Base-by-base conservation (phyloP, 2,797 vertebrate species). In the Tangara arthus region DNA sequence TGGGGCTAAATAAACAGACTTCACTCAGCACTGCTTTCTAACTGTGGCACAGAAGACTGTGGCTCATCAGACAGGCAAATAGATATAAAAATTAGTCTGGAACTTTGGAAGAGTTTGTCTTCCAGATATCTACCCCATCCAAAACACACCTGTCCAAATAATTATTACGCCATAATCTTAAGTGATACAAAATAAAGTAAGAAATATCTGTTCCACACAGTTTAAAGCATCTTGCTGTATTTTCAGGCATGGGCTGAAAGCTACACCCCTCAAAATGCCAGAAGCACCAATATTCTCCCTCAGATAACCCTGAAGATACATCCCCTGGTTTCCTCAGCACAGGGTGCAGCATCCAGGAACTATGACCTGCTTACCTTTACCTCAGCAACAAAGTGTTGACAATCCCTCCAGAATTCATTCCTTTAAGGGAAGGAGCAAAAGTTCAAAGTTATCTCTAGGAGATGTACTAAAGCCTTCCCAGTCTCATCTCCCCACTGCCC, bases 1-100 rank as follows among this genome's bases (percentile, higher is more conserved):
- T 32, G 53, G 19, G 71, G 87, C 83, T 95, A 91, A 96, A 93
- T 49, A 89, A 94, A 90, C 60, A 88, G 63, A 72, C 70, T 89
- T 79, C 73, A 57, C 64, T 82, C 87, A 94, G 82, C 26, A 22
- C 12, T 1, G 13, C 68, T 55, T 80, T 63, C 56, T 77, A 39
- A 77, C 18, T 13, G 46, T 5, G 34, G 66, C 70, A 87, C 52
- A 68, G 32, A 89, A 78, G 41, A 90, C 23, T 3, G 0, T 0
- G 34, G 50, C 86, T 90, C 20, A 68, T 53, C 80, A 92, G 70
- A 90, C 39, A 86, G 66, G 52, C 79, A 95, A 85, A 86, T 1
- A 81, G 42, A 81, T 23, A 71, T 0, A 90, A 90, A 85, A 91
- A 8, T 37, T 39, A 73, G 30, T 53, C 27, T 32, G 24, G 14